A percentile compares a stretch with the other conserved stretches of the same genome.
Conservation (phyloP, 2,797 vertebrate genomes). For the Vespertilio murinus region DNA sequence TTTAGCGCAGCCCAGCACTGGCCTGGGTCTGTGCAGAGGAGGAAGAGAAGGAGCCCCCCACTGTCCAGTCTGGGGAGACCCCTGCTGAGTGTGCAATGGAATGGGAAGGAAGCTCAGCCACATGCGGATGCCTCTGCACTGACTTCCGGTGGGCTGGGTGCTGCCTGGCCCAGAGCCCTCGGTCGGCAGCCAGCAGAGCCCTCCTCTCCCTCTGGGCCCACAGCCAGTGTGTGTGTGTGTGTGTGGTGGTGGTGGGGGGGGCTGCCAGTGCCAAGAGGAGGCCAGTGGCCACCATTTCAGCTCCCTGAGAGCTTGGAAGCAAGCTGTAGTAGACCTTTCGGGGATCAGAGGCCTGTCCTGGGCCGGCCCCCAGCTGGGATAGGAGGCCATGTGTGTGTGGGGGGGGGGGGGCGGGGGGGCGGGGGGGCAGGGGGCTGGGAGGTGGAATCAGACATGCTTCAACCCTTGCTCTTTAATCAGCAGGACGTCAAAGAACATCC, state of each 20-base stretch:
- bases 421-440: accelerated
- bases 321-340: neutral
- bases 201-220: neutral
- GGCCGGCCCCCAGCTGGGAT: neutral
- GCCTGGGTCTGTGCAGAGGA: neutral
- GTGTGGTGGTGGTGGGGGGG: too few relatives aligned
- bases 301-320: neutral
- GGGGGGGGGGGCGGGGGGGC: accelerated
- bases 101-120: conserved; percentile 36
- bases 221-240: neutral
- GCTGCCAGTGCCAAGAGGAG: neutral
- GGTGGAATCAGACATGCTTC: neutral
- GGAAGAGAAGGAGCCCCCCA: neutral
- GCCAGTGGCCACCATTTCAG: neutral
- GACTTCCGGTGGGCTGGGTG: neutral
- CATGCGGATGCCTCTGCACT: conserved; percentile 26
- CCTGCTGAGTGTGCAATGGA: neutral
- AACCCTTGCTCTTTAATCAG: neutral
- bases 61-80: accelerated
- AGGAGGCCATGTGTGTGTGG: neutral
- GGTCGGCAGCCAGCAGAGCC: conserved; percentile 11
- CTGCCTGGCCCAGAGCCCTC: neutral
- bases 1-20: neutral
- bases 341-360: neutral
- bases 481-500: neutral